Percentiles rank a stretch among this genome's conserved stretches.
These are phyloP conservation scores for Apostichopus leukothele DNA, from an alignment of 53 echinoderm and acorn worm species.

Conservation along the genomic window DNA sequence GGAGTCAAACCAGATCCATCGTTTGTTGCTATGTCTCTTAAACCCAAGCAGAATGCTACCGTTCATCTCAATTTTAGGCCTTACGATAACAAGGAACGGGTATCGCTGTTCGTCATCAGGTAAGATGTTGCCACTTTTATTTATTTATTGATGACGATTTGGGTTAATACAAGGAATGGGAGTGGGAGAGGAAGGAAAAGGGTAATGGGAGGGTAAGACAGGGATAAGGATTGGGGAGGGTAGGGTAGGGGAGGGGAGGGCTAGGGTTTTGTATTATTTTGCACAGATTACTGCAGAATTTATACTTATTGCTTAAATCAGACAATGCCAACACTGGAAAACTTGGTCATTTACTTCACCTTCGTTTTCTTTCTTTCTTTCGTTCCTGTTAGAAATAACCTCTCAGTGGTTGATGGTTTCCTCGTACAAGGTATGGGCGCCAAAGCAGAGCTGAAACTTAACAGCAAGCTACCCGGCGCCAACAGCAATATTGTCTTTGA, in stretches of 20 bases:
- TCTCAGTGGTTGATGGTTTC: constrained; percentile 92
- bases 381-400: constrained; percentile 70
- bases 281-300: not conserved
- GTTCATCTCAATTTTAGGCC: constrained; percentile 85
- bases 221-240: too few species aligned
- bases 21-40: constrained; percentile 65
- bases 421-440: constrained; percentile 89
- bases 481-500: constrained; percentile 95
- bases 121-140: constrained; percentile 11
- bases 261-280: too few species aligned
- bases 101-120: constrained; percentile 90
- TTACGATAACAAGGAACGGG: constrained; percentile 81
- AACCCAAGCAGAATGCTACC: constrained; percentile 85
- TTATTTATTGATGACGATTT: too few species aligned
- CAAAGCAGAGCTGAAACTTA: constrained; percentile 79
- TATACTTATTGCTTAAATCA: not conserved
- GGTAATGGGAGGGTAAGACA: too few species aligned
- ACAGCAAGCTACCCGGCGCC: constrained; percentile 77
- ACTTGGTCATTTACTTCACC: too few species aligned
- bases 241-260: too few species aligned
- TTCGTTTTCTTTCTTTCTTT: not conserved
- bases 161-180: too few species aligned
- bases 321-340: not conserved
- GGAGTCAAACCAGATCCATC: constrained; percentile 74
- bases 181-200: too few species aligned